Evolutionary conservation across 2,797 vertebrate genomes (phyloP).

Genomic region (Ptychadena robeensis): DNA sequence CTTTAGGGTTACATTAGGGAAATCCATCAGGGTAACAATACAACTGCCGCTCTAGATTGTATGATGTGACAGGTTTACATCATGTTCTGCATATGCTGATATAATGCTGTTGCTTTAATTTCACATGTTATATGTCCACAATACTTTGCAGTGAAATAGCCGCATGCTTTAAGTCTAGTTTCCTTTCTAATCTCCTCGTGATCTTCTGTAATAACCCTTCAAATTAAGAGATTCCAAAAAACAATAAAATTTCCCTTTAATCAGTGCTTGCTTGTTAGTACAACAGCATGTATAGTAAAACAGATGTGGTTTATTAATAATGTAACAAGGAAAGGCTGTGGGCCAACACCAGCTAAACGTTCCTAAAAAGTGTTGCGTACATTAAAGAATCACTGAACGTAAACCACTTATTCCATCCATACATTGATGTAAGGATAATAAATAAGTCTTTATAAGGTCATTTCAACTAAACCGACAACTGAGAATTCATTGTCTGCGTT

Average conservation of each 20-base stretch:
- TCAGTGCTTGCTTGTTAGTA: constrained; percentile 45
- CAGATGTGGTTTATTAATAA: constrained; percentile 53
- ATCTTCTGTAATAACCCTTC: constrained; percentile 36
- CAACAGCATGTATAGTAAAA: constrained; percentile 20
- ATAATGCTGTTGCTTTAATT: constrained; percentile 1
- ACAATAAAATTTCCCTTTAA: constrained; percentile 47
- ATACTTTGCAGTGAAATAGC: constrained; percentile 30
- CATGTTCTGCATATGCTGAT: background rate
- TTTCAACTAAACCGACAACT: background rate
- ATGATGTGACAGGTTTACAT: background rate
- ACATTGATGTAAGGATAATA: background rate
- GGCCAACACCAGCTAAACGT: constrained; percentile 29
- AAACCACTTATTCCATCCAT: constrained; percentile 3
- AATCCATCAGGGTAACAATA: too few species aligned
- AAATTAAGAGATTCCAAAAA: constrained; percentile 40
- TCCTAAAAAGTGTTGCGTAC: constrained; percentile 9
- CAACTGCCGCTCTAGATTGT: too few species aligned
- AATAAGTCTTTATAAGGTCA: background rate
- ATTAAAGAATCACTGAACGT: constrained; percentile 23
- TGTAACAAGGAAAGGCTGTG: constrained; percentile 21
- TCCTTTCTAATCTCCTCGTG: constrained; percentile 58
- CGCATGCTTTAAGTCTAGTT: constrained; percentile 64
- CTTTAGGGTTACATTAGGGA: too few species aligned
- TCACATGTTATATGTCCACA: background rate
- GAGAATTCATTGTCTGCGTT: background rate